These are phyloP conservation scores for Folsomia manolachei DNA, from an alignment of 2,888 invertebrate species.

Conservation along the genomic window DNA sequence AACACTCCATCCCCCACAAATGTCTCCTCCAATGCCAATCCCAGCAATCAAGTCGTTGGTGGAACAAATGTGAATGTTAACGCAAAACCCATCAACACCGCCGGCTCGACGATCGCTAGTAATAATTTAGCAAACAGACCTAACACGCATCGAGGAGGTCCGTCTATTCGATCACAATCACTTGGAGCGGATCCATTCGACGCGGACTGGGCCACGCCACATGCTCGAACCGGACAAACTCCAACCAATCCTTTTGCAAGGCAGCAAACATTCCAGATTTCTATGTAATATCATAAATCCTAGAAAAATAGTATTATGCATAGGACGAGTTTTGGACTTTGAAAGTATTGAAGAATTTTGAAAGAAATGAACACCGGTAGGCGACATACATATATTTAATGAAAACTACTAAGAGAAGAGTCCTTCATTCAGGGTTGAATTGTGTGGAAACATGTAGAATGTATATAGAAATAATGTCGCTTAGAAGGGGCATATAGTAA, in stretches of 20 bases:
- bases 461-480: too few species aligned
- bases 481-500: too few species aligned
- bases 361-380: not conserved
- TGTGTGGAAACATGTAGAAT: too few species aligned
- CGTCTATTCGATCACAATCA: conserved; percentile 46
- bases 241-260: conserved; percentile 50
- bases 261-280: conserved; percentile 51
- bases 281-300: conserved; percentile 46
- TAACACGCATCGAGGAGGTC: conserved; percentile 42
- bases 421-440: too few species aligned
- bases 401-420: too few species aligned
- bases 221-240: conserved; percentile 55
- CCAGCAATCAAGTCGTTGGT: not conserved
- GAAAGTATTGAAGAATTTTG: not conserved
- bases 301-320: not conserved
- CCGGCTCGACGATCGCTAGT: conserved; percentile 35
- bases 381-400: too few species aligned
- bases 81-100: not conserved
- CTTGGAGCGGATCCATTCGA: conserved; percentile 70
- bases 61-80: not conserved
- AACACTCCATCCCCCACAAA: conserved; percentile 16
- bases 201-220: conserved; percentile 75
- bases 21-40: conserved; percentile 8
- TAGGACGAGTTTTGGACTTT: not conserved
- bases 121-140: conserved; percentile 45